Evolutionary conservation across 2,888 invertebrate genomes (phyloP).

Genomic region (Myathropa florea): DNA sequence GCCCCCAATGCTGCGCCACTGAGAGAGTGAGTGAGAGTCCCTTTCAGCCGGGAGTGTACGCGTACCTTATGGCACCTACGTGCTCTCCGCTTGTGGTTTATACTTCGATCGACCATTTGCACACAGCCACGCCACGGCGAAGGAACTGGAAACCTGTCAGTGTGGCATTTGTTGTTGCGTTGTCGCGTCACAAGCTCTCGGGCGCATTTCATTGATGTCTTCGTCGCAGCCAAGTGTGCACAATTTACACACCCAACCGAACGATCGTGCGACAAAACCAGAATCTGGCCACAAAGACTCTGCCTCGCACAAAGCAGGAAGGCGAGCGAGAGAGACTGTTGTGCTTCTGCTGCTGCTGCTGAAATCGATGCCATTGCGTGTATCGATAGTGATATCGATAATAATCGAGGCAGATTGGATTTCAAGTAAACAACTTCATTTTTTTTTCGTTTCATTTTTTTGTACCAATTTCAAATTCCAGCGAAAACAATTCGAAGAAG

Average conservation of each 20-base stretch:
- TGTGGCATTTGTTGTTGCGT: conserved; percentile 66
- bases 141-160: conserved; percentile 66
- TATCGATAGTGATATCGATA: conserved; percentile 71
- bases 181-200: conserved; percentile 58
- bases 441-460: conserved; percentile 19
- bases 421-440: conserved; percentile 67
- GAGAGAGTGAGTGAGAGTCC: conserved; percentile 22
- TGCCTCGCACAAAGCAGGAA: conserved; percentile 48
- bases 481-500: conserved; percentile 38
- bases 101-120: conserved; percentile 40
- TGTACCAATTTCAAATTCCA: conserved; percentile 11
- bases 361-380: conserved; percentile 69
- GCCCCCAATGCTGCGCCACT: background rate
- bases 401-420: conserved; percentile 69
- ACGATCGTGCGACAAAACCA: conserved; percentile 69
- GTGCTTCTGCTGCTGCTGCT: conserved; percentile 47
- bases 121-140: conserved; percentile 3
- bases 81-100: conserved; percentile 50
- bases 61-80: conserved; percentile 68
- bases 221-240: conserved; percentile 61
- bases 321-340: conserved; percentile 39
- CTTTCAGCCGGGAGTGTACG: conserved; percentile 23
- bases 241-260: conserved; percentile 67
- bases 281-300: conserved; percentile 61
- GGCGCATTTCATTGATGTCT: conserved; percentile 68